Conservation (phyloP, 1,140 invertebrate genomes). For the Cydia splendana region DNA sequence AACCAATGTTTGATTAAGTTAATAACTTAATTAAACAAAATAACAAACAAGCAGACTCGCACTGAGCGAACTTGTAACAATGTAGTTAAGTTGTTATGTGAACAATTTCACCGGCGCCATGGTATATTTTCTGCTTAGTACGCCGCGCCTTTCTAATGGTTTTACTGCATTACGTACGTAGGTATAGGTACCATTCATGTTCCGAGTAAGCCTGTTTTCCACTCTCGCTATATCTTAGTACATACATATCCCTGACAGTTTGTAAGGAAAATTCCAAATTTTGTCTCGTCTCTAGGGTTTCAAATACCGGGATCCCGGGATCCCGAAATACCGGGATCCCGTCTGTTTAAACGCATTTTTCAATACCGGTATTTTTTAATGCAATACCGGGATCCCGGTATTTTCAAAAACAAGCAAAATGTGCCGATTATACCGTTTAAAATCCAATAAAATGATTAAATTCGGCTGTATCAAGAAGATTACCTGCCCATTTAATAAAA, state of each 20-base stretch:
- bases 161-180: slow-evolving; percentile 9
- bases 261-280: background rate
- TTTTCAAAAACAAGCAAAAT: no score
- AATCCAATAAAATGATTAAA: no score
- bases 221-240: slow-evolving; percentile 14
- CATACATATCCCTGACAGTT: background rate
- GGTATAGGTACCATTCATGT: background rate
- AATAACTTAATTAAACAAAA: background rate
- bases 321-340: no score
- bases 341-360: no score
- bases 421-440: no score
- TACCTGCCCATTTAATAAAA: no score
- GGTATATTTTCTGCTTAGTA: slow-evolving; percentile 10
- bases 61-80: background rate
- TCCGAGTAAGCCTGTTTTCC: background rate
- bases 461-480: no score
- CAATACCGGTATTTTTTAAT: no score
- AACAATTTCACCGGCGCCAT: slow-evolving; percentile 16
- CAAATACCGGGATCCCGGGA: no score
- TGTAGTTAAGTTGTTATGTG: slow-evolving; percentile 14
- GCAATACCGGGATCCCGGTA: no score
- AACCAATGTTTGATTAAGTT: background rate
- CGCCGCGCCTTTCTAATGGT: slow-evolving; percentile 15
- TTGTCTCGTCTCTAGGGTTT: no score
- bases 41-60: background rate